Evolutionary conservation across 2,797 vertebrate genomes (phyloP), one percentile per base, ranked within the genome.

Genomic region (Fistularia commersonii): DNA sequence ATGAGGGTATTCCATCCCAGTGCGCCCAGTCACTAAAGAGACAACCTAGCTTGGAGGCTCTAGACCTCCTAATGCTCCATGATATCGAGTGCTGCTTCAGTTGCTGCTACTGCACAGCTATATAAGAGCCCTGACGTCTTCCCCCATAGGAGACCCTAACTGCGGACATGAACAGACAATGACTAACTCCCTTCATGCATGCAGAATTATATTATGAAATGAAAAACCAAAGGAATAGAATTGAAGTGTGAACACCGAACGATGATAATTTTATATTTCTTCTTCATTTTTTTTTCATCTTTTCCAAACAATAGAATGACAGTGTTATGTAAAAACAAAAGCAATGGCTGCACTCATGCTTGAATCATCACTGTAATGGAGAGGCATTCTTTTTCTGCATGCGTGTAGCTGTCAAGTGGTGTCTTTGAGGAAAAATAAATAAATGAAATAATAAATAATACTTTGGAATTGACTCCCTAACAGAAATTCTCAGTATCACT

Each of bases 101-200:
- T 14, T 12, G 45, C 43, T 56, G 54, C 13, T 36, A 48, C 41
- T 65, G 52, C 40, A 34, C 48, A 44, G 57, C 50, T 35, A 39
- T 45, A 34, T 56, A 50, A 54, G 48, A 41, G 45, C 43, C 49
- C 49, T 14, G 41, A 40, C 61, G 64, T 48, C 39, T 52, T 55
- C 36, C 63, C 47, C 41, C 8, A 32, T 2, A 0, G 40, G 65
- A 59, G 38, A 56, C 52, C 48, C 32, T n/a, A 64, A 72, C 45
- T 51, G 50, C 38, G 58, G 36, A 54, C 43, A 45, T 4, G 53
- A 57, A 49, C 58, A 63, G 51, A 32, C 8, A n/a, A 41, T 74
- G 69, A 54, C 71, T 50, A 14, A 58, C 65, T 80, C 77, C 61
- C 64, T 54, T 76, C 79, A 83, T 74, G 72, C 82, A 76, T 79